Evolutionary conservation across 1,140 invertebrate genomes (phyloP), one percentile per base, ranked within the genome.

Genomic region (Phymastichus coffea): DNA sequence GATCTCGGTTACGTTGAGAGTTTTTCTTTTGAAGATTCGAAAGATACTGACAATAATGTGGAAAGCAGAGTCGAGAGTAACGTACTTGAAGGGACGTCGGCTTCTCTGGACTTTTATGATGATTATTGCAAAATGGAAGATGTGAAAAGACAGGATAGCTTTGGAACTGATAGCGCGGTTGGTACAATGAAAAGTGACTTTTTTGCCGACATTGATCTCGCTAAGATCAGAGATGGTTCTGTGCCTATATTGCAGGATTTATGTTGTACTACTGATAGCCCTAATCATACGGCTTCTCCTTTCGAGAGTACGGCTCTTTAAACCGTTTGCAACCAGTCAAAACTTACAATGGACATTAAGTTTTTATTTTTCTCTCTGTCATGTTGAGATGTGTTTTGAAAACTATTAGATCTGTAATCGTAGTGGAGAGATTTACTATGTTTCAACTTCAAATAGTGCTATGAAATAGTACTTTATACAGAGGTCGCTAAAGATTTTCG

Each of bases 181-280:
- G 78, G 78, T 6, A 80, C 77, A 1, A 80, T 80, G 78, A 77
- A 72, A 37, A 80, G 78, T 41, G 77, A 79, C 54, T 78, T 79
- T 49, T 80, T 80, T 41, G 72, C 74, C 2, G 77, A 79, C 7
- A 63, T 80, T 9, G 77, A 79, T 66, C 73, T 78, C 7, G 68
- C 64, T 22, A 77, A 73, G 25, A 63, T 78, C 12, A 66, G 72
- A 41, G 73, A 76, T 10, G 68, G 54, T 3, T 62, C 60, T 4
- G 68, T 9, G 66, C 66, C 28, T 69, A 70, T 40, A 66, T 68
- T 38, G 61, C 71, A 44, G 7, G 73, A 77, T 7, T 53, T 78
- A 33, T 77, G 72, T 33, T 70, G 71, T 53, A 70, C 66, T 22
- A 57, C 75, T 4, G 76, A 77, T 28, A 74, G 67, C 37, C 63